These are phyloP conservation scores for Ornithoptera priamus DNA, from an alignment of 2,888 invertebrate species.

Conservation along the genomic window DNA sequence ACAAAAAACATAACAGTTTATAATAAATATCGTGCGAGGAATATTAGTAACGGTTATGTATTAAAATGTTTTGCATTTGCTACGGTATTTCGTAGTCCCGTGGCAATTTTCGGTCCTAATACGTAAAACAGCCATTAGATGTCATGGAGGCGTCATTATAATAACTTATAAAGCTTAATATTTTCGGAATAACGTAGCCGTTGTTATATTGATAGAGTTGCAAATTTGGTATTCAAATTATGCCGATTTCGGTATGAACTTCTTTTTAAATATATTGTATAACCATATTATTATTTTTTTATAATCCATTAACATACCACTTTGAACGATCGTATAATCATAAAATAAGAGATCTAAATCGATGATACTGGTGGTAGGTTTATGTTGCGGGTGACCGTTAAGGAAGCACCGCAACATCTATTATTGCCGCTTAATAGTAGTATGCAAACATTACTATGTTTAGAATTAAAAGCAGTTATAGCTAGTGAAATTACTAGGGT, in stretches of 20 bases:
- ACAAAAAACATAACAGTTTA: slow-evolving; percentile 25
- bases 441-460: no score
- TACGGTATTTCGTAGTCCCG: slow-evolving; percentile 15
- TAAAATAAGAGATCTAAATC: neutral
- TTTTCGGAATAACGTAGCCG: neutral
- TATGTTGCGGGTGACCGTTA: no score
- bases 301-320: neutral
- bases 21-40: slow-evolving; percentile 23
- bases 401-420: no score
- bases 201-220: neutral
- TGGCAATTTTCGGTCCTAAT: neutral
- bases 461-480: no score
- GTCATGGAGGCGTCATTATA: neutral
- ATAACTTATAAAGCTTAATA: neutral
- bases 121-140: neutral
- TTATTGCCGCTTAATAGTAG: no score
- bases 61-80: slow-evolving; percentile 21
- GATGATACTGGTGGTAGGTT: no score
- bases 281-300: neutral
- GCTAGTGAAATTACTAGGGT: no score
- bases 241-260: neutral
- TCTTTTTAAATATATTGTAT: neutral
- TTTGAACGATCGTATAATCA: neutral
- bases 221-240: slow-evolving; percentile 1
- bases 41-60: slow-evolving; percentile 24